Evolutionary conservation across 2,888 invertebrate genomes (phyloP), one percentile per base, ranked within the genome.

Genomic region (Brenthis daphne): DNA sequence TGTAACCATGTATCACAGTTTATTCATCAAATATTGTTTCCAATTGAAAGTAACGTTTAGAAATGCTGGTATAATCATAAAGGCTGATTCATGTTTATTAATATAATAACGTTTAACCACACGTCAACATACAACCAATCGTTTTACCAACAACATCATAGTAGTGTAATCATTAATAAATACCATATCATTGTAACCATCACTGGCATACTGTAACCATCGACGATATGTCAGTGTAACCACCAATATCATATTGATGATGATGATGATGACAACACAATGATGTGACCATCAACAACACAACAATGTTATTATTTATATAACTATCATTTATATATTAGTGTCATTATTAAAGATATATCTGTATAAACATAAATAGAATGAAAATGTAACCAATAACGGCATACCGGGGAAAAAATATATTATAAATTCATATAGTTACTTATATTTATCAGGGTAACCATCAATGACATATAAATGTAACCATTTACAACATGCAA

Each of bases 361-460:
- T 58, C 60, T 55, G 33, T 68, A 66, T 68, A 68, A 70, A 61
- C 51, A 67, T 55, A 55, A 33, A 74, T 48, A 20, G 50, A 47
- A 50, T 54, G 33, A 20, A 16, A 65, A 8, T 33, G 20, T 65
- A 66, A 61, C 14, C 37, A 57, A 54, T 20, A 48, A 13, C 6
- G 0, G 29, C 12, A 58, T 47, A 5, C 14, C 51, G 57, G 57
- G 29, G 4, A 29, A 29, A 29, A 29, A 29, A 29, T 4, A n/a
- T 29, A 29, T 29, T 4, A 5, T 29, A 29, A 29, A 29, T 29
- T 29, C 29, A 29, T 29, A 29, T 29, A 29, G 5, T 29, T 29
- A 29, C 29, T 29, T 29, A 29, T 29, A 29, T 24, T 24, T 24
- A 65, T 20, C 13, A 69, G 43, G 58, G 61, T 69, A 70, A 66